phyloP scores from a whole-genome alignment of 2,113 vertebrate genomes.

The Xiphophorus couchianus region DNA sequence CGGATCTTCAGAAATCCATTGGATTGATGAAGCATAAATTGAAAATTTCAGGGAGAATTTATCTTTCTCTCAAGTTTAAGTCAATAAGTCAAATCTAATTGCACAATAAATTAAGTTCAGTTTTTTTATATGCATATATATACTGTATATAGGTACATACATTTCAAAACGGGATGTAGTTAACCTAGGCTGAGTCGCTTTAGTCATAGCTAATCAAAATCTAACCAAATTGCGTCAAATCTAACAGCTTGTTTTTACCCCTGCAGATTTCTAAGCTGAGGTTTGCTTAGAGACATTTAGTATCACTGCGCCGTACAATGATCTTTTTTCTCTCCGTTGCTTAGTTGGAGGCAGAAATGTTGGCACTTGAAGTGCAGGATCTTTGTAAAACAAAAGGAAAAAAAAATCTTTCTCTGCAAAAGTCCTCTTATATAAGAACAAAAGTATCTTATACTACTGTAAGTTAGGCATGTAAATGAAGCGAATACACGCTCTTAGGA shows the following conservation, averaged over 20 bases:
- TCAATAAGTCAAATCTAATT: no score
- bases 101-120: neutral
- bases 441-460: neutral
- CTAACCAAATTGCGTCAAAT: neutral
- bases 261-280: neutral
- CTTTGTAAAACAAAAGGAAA: neutral
- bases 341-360: neutral
- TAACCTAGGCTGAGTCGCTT: neutral
- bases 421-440: neutral
- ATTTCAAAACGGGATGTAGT: no score
- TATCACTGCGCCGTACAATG: neutral
- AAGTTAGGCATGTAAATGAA: neutral
- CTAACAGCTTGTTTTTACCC: neutral
- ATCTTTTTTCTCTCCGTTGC: neutral
- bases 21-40: no score
- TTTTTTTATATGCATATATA: neutral
- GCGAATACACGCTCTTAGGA: neutral
- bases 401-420: neutral
- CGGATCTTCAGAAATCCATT: no score
- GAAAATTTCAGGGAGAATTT: no score
- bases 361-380: neutral
- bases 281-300: neutral
- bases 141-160: neutral
- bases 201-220: neutral
- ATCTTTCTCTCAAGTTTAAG: no score